These are phyloP conservation scores for Apteryx mantelli DNA, from an alignment of 2,113 vertebrate genomes.

Conservation along the genomic window DNA sequence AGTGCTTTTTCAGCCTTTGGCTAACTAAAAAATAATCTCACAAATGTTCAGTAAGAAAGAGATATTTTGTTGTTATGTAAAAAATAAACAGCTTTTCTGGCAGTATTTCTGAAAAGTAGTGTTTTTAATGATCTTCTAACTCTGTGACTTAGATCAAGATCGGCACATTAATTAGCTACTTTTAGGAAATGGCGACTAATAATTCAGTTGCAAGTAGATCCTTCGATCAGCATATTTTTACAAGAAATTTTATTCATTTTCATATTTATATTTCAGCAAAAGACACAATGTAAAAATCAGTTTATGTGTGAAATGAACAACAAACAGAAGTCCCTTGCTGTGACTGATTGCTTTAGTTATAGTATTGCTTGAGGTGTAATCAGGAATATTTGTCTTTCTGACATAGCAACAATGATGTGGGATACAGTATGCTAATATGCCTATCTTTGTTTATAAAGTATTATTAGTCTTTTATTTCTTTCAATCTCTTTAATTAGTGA, in stretches of 20 bases:
- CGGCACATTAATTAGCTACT: constrained; percentile 30
- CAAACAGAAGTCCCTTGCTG: constrained; percentile 15
- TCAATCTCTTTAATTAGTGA: constrained; percentile 73
- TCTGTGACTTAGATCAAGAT: not conserved
- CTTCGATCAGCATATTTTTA: constrained; percentile 29
- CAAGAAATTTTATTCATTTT: constrained; percentile 49
- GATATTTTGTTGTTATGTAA: not conserved
- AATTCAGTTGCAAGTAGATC: not conserved
- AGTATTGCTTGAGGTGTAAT: constrained; percentile 75
- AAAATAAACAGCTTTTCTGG: not conserved
- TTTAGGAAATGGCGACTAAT: constrained; percentile 12
- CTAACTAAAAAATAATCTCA: constrained; percentile 4
- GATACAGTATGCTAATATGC: constrained; percentile 74
- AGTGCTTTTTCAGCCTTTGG: not conserved
- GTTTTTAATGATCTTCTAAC: constrained; percentile 6
- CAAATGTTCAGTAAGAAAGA: not conserved
- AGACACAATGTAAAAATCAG: constrained; percentile 60
- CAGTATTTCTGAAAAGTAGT: constrained; percentile 15
- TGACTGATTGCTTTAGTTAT: constrained; percentile 73
- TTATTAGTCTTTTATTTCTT: constrained; percentile 76
- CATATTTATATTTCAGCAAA: constrained; percentile 52
- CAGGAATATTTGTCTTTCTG: constrained; percentile 77
- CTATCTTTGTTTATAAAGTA: constrained; percentile 60
- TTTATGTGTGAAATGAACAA: constrained; percentile 41
- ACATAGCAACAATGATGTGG: constrained; percentile 54